Evolutionary conservation across 1,140 invertebrate species (phyloP).

Genomic region (Caenorhabditis brenneri): DNA sequence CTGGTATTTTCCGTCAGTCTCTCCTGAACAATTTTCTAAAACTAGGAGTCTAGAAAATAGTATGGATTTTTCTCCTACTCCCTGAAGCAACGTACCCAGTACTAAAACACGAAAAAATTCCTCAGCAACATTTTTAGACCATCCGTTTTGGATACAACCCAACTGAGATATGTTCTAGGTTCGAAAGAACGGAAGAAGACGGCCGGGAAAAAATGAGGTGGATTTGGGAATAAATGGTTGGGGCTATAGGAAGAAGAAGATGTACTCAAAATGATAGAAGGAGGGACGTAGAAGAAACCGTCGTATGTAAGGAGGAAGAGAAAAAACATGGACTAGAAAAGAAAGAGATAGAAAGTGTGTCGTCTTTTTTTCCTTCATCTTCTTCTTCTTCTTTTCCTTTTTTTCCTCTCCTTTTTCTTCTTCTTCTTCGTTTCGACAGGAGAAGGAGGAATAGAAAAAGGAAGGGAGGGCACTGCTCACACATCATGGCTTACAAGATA

Average conservation of each 20-base stretch:
- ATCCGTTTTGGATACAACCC: too few species aligned
- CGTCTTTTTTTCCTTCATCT: background rate
- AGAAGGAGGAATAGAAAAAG: background rate
- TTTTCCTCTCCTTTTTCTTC: background rate
- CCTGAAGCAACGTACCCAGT: too few species aligned
- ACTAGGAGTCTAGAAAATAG: too few species aligned
- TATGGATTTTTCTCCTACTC: too few species aligned
- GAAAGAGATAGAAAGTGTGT: slow-evolving; percentile 30
- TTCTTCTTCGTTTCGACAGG: slow-evolving; percentile 28
- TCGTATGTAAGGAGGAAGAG: slow-evolving; percentile 5
- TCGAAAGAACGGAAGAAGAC: background rate
- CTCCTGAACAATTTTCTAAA: too few species aligned
- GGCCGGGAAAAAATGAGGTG: background rate
- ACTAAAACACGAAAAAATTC: too few species aligned
- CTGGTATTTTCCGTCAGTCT: too few species aligned
- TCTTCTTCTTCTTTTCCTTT: slow-evolving; percentile 22
- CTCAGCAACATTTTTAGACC: too few species aligned
- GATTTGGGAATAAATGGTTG: background rate
- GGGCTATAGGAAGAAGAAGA: background rate
- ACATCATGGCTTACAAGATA: slow-evolving; percentile 2
- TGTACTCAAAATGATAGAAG: slow-evolving; percentile 24
- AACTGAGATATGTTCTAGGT: background rate
- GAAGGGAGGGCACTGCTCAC: background rate
- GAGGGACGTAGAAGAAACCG: background rate
- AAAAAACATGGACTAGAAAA: slow-evolving; percentile 1